phyloP scores from a whole-genome alignment of 2,113 vertebrate genomes.

The Rissa tridactyla region DNA sequence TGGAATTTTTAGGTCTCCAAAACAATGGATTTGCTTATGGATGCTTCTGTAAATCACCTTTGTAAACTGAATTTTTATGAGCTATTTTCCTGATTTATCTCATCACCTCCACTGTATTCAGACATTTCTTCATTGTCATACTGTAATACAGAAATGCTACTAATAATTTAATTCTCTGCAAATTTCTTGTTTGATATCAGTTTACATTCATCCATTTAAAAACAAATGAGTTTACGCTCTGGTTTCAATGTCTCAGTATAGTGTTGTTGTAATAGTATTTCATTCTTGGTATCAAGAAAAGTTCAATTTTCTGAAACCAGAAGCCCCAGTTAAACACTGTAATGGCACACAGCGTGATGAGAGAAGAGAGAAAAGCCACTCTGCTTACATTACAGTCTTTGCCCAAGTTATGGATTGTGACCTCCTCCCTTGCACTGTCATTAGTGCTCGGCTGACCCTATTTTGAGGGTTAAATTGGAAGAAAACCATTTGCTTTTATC shows the following conservation, averaged over 20 bases:
- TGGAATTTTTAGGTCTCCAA: neutral
- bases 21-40: neutral
- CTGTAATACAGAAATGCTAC: neutral
- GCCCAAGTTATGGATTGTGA: neutral
- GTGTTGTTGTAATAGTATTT: neutral
- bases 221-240: neutral
- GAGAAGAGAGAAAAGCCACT: constrained; percentile 29
- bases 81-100: neutral
- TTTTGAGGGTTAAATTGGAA: neutral
- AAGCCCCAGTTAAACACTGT: neutral
- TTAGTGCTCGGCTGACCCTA: neutral
- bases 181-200: neutral
- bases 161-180: neutral
- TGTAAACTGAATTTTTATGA: neutral
- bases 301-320: constrained; percentile 39
- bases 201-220: neutral
- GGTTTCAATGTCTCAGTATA: neutral
- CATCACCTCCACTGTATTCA: neutral
- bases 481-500: neutral
- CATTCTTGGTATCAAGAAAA: neutral
- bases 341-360: neutral
- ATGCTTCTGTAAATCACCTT: neutral
- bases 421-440: neutral
- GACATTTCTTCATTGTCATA: neutral
- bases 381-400: neutral